Evolutionary conservation across 1,140 invertebrate genomes (phyloP).

Genomic region (Ceratoteleas bidentatus): DNA sequence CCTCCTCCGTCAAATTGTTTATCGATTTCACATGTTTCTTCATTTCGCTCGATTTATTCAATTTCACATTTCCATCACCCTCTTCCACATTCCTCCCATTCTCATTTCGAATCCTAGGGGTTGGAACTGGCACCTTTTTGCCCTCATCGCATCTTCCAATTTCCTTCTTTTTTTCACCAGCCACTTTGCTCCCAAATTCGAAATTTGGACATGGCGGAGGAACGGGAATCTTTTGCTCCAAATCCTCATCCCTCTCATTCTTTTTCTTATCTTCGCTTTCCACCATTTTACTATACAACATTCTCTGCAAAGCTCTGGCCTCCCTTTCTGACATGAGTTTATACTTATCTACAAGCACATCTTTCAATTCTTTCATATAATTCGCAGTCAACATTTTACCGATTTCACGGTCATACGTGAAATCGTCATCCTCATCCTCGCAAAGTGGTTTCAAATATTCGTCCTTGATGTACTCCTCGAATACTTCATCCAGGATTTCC

Average conservation of each 20-base stretch:
- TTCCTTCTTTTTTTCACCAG: not conserved
- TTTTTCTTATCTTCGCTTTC: conserved; percentile 22
- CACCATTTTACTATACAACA: conserved; percentile 67
- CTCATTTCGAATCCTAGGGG: not conserved
- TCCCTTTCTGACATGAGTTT: conserved; percentile 77
- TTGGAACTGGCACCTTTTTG: not conserved
- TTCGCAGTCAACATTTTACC: conserved; percentile 73
- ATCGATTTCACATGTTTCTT: conserved; percentile 15
- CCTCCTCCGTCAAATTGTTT: conserved; percentile 19
- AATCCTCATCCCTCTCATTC: not conserved
- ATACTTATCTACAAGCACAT: conserved; percentile 76
- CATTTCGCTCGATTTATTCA: not conserved
- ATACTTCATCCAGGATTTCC: conserved; percentile 79
- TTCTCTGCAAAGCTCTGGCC: conserved; percentile 72
- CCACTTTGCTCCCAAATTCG: not conserved
- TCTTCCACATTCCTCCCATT: not conserved
- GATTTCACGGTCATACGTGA: conserved; percentile 66
- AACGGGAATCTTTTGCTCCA: not conserved
- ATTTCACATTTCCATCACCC: not conserved
- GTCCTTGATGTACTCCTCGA: conserved; percentile 75
- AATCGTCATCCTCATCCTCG: conserved; percentile 67
- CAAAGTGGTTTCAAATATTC: conserved; percentile 53
- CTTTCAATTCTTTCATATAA: conserved; percentile 79
- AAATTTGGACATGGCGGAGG: conserved; percentile 4
- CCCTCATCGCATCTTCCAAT: not conserved